Evolutionary conservation across 2,888 invertebrate species (phyloP).

Genomic region (Pandemis heparana): DNA sequence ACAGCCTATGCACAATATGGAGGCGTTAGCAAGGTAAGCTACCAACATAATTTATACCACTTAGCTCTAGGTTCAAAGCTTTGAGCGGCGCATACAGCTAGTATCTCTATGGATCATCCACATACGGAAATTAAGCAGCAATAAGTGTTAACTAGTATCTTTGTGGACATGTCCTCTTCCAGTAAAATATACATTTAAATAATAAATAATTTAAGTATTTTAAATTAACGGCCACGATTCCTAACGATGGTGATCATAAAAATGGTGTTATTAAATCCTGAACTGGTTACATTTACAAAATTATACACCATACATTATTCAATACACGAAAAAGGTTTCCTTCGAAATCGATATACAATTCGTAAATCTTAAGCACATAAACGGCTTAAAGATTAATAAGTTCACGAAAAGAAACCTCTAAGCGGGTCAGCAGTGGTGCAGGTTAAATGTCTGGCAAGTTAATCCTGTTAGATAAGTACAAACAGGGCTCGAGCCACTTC

Average conservation of each 20-base stretch:
- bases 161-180: too few relatives aligned
- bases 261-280: background rate
- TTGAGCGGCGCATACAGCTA: background rate
- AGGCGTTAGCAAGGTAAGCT: constrained; percentile 93
- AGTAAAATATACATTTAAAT: too few relatives aligned
- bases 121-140: background rate
- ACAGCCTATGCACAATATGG: constrained; percentile 95
- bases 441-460: constrained; percentile 79
- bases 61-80: background rate
- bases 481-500: constrained; percentile 80
- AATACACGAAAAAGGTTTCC: constrained; percentile 34
- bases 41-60: background rate
- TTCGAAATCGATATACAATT: constrained; percentile 40
- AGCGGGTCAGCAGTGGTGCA: constrained; percentile 80
- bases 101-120: background rate
- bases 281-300: background rate
- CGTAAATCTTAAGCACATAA: constrained; percentile 53
- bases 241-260: too few relatives aligned
- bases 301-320: constrained; percentile 25
- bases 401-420: constrained; percentile 79
- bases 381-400: constrained; percentile 61
- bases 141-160: background rate
- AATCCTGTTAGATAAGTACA: constrained; percentile 84
- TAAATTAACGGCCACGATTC: too few relatives aligned
- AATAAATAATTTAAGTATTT: too few relatives aligned